Evolutionary conservation across 2,888 invertebrate species (phyloP).

Genomic region (Ashinkailepas kermadecensis): DNA sequence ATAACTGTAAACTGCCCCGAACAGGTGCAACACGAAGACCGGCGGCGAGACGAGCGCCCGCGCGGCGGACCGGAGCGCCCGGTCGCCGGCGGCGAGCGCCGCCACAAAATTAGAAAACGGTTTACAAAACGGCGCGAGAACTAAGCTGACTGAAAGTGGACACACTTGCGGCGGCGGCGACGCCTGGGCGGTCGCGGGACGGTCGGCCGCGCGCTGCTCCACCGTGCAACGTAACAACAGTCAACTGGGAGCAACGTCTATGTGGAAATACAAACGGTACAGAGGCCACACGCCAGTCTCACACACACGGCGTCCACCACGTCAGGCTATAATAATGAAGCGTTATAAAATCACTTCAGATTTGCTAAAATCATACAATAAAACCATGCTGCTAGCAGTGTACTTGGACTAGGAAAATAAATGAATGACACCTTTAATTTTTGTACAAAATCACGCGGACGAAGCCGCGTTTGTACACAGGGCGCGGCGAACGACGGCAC

Average conservation of each 20-base stretch:
- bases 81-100: slow-evolving; percentile 10
- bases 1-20: slow-evolving; percentile 20
- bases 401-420: slow-evolving; percentile 22
- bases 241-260: slow-evolving; percentile 5
- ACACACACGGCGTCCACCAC: neutral
- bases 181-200: neutral
- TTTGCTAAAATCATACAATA: slow-evolving; percentile 22
- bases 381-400: slow-evolving; percentile 20
- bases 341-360: slow-evolving; percentile 20
- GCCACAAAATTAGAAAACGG: slow-evolving; percentile 20
- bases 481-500: neutral
- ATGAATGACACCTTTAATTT: slow-evolving; percentile 22
- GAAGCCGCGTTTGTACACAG: neutral
- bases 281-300: neutral
- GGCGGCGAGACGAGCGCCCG: neutral
- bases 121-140: slow-evolving; percentile 15
- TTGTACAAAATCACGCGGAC: slow-evolving; percentile 10
- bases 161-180: neutral
- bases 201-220: neutral
- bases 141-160: slow-evolving; percentile 13
- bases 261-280: slow-evolving; percentile 7
- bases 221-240: slow-evolving; percentile 6
- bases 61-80: neutral
- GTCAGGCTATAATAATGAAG: neutral
- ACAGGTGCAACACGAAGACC: neutral